Percentiles rank a stretch among this genome's conserved stretches.
phyloP scores from a whole-genome alignment of 1,140 invertebrate species.

The Telenomus remus region DNA sequence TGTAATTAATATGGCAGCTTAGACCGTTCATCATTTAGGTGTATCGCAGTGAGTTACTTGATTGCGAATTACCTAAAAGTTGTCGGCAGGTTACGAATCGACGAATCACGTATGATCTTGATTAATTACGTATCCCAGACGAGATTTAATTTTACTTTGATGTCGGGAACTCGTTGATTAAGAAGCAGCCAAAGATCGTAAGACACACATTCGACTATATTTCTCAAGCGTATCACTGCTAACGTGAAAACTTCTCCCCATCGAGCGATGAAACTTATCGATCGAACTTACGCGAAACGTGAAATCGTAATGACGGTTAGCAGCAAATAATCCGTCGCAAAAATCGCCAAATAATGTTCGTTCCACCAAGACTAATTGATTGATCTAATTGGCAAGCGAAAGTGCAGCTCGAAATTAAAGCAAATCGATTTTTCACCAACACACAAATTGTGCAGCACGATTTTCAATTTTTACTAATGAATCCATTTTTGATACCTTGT shows the following conservation, averaged over 20 bases:
- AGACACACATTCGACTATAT: conserved; percentile 32
- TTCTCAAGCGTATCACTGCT: conserved; percentile 50
- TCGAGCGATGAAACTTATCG: conserved; percentile 26
- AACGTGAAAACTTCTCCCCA: conserved; percentile 6
- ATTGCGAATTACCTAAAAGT: conserved; percentile 57
- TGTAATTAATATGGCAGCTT: conserved; percentile 43
- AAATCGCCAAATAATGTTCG: conserved; percentile 36
- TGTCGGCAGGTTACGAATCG: conserved; percentile 47
- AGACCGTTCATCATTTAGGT: conserved; percentile 30
- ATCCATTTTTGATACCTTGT: too few species aligned
- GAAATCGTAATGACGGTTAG: conserved; percentile 39
- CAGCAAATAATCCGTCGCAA: neutral
- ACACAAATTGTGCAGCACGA: too few species aligned
- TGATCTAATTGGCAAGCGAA: too few species aligned
- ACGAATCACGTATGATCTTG: conserved; percentile 50
- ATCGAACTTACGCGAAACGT: conserved; percentile 30
- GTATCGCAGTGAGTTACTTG: conserved; percentile 35
- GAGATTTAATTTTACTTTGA: conserved; percentile 57
- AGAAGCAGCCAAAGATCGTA: conserved; percentile 41
- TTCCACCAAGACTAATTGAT: neutral
- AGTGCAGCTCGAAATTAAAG: too few species aligned
- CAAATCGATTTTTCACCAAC: too few species aligned
- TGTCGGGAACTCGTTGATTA: conserved; percentile 50
- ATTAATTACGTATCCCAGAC: conserved; percentile 57
- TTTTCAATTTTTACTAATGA: too few species aligned